Base-by-base conservation (phyloP, 1,140 invertebrate species). In the Drosophila tropicalis region DNA sequence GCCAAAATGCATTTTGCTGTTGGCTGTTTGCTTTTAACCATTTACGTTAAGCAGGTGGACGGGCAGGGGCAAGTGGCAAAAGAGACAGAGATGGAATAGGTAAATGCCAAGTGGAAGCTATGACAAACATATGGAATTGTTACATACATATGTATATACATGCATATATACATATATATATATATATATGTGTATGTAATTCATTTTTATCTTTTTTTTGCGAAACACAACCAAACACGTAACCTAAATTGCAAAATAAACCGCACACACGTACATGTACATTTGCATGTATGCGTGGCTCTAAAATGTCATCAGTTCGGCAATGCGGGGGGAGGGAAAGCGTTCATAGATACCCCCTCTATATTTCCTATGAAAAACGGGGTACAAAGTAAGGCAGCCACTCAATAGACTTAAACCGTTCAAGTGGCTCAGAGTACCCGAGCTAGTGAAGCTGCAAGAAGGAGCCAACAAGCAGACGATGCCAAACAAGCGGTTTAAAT, bases 171-270 rank as follows among this genome's bases (percentile, higher is more conserved):
- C 3, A 29, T 36, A 3, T 70, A 40, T 66, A 62, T 70, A 62
- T 62, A 29, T 75, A 63, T 68, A 84, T 6, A 29, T 36, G 72
- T 86, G 79, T 86, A 74, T 81, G 82, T 75, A 67, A 86, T 81
- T 68, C 72, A 51, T 19, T 51, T 51, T 51, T 19, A 17, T 22
- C 17, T 10, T 51, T 22, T 22, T 51, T 51, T 19, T 51, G 2
- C 70, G 69, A 29, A 72, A 51, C 36, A 54, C 80, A 67, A 71
- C 67, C 68, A 55, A 84, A 86, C 82, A 86, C 82, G 82, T 86
- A 86, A 86, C 82, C 76, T 62, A 79, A 86, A 86, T 86, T 86
- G 69, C 79, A 62, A 76, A 86, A 86, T 86, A 86, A 86, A 73
- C 82, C 79, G 72, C 82, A 86, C 78, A 72, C 75, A 77, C 79